Evolutionary conservation across 1,140 invertebrate species (phyloP).

Genomic region (Orussus abietinus): DNA sequence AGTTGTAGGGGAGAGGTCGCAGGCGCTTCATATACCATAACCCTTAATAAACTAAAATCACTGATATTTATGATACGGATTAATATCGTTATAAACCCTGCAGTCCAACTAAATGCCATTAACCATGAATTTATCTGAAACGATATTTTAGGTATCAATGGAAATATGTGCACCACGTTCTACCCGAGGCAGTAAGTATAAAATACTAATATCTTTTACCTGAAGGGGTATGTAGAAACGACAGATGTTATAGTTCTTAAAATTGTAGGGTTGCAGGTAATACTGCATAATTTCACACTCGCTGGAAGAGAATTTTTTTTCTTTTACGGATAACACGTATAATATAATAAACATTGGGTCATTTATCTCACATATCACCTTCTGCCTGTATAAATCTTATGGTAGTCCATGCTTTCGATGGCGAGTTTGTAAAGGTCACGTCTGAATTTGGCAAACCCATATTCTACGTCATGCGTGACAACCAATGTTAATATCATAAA

Average conservation of each 20-base stretch:
- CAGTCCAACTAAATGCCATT: constrained; percentile 28
- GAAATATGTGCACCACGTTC: not conserved
- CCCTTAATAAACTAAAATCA: constrained; percentile 27
- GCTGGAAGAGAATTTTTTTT: constrained; percentile 9
- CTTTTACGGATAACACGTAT: not conserved
- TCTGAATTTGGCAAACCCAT: constrained; percentile 22
- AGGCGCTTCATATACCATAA: constrained; percentile 24
- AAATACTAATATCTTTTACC: constrained; percentile 11
- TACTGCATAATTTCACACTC: constrained; percentile 17
- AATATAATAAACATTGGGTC: not conserved
- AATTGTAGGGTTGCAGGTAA: constrained; percentile 17
- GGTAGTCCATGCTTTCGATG: constrained; percentile 6
- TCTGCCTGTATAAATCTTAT: not conserved
- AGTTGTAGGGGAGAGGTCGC: not conserved
- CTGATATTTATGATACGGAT: constrained; percentile 17
- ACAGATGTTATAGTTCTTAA: constrained; percentile 15
- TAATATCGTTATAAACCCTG: constrained; percentile 18
- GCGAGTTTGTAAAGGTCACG: constrained; percentile 12
- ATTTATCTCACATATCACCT: not conserved
- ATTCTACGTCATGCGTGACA: constrained; percentile 4
- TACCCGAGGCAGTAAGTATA: not conserved
- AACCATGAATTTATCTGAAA: constrained; percentile 21
- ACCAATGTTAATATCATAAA: constrained; percentile 18
- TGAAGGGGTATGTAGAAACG: constrained; percentile 10
- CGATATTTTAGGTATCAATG: not conserved